These are phyloP conservation scores for Anser brachyrhynchus DNA, from an alignment of 2,113 vertebrate species.

Conservation along the genomic window DNA sequence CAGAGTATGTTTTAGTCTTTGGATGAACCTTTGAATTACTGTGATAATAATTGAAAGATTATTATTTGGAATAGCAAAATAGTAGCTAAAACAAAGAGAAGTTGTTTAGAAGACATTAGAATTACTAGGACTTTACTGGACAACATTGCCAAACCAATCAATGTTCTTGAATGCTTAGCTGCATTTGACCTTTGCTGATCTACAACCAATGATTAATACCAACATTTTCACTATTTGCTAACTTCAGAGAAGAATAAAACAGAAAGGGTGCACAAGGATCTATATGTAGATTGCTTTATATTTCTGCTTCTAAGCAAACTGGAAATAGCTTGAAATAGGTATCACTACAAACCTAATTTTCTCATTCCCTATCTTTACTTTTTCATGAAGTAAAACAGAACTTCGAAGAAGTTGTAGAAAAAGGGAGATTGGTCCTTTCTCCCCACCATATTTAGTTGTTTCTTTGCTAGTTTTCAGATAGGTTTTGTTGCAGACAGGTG, in stretches of 20 bases:
- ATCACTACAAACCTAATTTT: too few species aligned
- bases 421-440: not conserved
- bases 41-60: not conserved
- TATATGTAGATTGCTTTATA: not conserved
- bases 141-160: not conserved
- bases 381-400: not conserved
- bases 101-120: not conserved
- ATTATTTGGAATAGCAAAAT: not conserved
- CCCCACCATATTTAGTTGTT: not conserved
- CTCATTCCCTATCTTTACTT: fast-evolving
- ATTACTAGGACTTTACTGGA: not conserved
- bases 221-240: not conserved
- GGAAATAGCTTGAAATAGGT: not conserved
- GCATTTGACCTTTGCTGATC: not conserved
- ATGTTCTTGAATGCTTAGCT: not conserved
- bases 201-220: not conserved
- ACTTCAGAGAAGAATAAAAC: not conserved
- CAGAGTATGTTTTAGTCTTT: not conserved
- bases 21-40: not conserved
- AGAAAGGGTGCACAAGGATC: not conserved
- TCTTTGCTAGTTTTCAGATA: not conserved
- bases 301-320: not conserved
- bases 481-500: not conserved
- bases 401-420: not conserved
- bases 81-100: not conserved